Conservation (phyloP, 2,888 invertebrate species). For the Julus scanicus region DNA sequence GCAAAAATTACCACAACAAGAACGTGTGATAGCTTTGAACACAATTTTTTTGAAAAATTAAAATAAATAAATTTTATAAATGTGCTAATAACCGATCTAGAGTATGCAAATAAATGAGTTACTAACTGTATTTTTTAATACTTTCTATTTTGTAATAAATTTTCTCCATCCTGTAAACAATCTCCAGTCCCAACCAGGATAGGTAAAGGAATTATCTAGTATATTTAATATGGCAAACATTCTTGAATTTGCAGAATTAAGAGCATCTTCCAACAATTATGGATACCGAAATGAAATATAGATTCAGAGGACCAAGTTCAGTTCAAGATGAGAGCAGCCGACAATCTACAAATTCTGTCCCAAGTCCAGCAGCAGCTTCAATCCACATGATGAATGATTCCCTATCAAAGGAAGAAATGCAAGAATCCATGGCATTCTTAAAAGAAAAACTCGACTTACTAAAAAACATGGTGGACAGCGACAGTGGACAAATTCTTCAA, state of each 20-base stretch:
- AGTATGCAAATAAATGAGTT: no score
- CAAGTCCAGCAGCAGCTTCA: slow-evolving; percentile 32
- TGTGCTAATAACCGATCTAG: no score
- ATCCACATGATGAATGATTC: slow-evolving; percentile 24
- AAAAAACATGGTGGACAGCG: slow-evolving; percentile 53
- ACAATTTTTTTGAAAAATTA: no score
- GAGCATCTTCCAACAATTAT: background rate
- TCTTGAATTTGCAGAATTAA: background rate
- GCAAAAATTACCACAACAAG: no score
- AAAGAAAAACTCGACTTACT: slow-evolving; percentile 55
- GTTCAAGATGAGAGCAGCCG: background rate
- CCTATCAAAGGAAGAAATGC: slow-evolving; percentile 53
- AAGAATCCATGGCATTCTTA: slow-evolving; percentile 55
- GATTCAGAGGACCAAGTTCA: slow-evolving; percentile 16
- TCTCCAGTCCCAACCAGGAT: no score
- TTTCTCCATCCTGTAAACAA: no score
- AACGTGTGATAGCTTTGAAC: no score
- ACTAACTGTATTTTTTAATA: no score
- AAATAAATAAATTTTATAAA: no score
- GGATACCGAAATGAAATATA: slow-evolving; percentile 16
- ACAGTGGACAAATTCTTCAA: slow-evolving; percentile 44
- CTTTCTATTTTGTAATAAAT: no score
- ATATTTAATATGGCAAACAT: no score
- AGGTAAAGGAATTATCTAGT: no score
- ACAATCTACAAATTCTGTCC: background rate